Percentiles rank a stretch among this genome's conserved stretches.
Conservation (phyloP, 2,113 vertebrate genomes). For the Gavia stellata region DNA sequence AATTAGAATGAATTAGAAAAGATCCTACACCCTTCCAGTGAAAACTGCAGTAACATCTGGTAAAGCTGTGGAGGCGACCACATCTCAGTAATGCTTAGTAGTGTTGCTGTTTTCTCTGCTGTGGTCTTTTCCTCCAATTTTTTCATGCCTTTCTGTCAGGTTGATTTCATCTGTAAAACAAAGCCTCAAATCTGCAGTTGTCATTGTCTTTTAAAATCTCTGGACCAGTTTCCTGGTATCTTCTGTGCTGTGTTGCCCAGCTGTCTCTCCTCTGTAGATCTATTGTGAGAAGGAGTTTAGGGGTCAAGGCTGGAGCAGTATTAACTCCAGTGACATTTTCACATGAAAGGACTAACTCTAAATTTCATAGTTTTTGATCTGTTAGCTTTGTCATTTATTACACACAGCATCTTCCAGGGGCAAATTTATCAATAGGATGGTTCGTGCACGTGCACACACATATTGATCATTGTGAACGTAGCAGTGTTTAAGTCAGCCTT, state of each 20-base stretch:
- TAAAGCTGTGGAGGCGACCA: fast-evolving
- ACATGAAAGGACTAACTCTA: neutral
- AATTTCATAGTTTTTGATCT: neutral
- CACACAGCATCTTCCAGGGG: neutral
- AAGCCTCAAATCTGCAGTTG: neutral
- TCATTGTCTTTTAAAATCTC: neutral
- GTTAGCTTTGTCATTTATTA: neutral
- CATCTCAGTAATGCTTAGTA: neutral
- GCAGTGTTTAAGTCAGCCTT: neutral
- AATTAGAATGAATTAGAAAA: neutral
- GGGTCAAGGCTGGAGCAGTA: neutral
- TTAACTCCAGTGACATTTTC: slow-evolving; percentile 15
- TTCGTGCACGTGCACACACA: neutral
- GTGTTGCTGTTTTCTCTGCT: neutral
- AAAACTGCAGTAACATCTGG: neutral
- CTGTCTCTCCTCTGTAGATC: neutral
- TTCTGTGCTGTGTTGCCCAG: neutral
- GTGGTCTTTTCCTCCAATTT: neutral
- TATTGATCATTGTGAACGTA: neutral
- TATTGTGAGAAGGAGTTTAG: neutral
- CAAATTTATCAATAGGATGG: neutral
- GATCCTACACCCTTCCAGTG: neutral
- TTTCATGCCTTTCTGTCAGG: neutral
- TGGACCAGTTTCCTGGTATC: neutral
- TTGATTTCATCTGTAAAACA: neutral